Base-by-base conservation (phyloP, 1,140 invertebrate genomes). In the Chelonus insularis region DNA sequence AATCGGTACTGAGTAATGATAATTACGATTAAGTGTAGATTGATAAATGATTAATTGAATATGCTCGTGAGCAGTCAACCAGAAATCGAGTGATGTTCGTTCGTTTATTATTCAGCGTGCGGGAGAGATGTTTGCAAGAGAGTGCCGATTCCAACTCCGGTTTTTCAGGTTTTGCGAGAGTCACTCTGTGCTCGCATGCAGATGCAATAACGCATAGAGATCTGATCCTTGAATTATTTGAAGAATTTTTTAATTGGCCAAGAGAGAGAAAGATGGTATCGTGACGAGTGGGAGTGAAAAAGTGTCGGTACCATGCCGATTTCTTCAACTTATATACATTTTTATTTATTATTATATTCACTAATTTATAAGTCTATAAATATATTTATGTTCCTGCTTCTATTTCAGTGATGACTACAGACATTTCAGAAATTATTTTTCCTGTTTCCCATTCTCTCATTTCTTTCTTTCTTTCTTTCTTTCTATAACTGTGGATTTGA, bases 191-290 rank as follows among this genome's bases (percentile, higher is more conserved):
- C 57, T 63, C 37, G 36, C 51, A 66, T 66, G 64, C 57, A 63
- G 64, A 66, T 60, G 56, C 64, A 66, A 66, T 66, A 66, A 66
- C 57, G 64, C 64, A 66, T 66, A 66, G 64, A 66, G 64, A 66
- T 66, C 62, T 62, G 60, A 63, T 66, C 52, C 60, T 62, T 63
- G 60, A 66, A 66, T 66, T 55, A 61, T 61, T 66, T 66, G 59
- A 66, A 66, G 64, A 66, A 66, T 66, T 66, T 66, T 66, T 66
- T 66, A 66, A 66, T 66, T 66, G 64, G 64, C 60, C 50, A 47
- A 41, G 39, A 55, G 34, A 55, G 34, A 55, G 51, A 66, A 58
- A 56, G 57, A 60, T 66, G 52, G 57, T 65, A 65, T 65, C 64
- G 39, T 55, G 32, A 21, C 20, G 52, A 61, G 59, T 61, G 51